A percentile compares a stretch with the other conserved stretches of the same genome.
phyloP scores from a whole-genome alignment of 2,888 invertebrate species.

The Trachelus iudaicus region DNA sequence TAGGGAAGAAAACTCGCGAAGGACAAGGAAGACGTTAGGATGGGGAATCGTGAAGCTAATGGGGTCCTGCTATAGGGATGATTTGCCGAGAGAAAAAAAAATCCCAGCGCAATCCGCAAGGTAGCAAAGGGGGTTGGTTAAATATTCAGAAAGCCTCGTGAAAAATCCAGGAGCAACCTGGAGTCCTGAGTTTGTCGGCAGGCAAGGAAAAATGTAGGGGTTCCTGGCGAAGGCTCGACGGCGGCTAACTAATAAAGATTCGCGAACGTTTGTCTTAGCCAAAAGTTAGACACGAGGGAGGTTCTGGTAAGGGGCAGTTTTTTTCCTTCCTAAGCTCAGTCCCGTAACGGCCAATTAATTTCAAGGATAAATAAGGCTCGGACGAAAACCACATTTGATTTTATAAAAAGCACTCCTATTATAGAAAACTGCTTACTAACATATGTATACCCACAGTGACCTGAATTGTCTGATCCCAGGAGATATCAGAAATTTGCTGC shows the following conservation, averaged over 20 bases:
- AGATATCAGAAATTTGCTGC: neutral
- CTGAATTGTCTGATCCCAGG: neutral
- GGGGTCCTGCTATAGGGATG: neutral
- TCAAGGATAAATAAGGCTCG: neutral
- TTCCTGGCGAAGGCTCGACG: neutral
- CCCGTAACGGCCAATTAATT: neutral
- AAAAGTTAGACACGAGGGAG: neutral
- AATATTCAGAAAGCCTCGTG: neutral
- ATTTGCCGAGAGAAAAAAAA: neutral
- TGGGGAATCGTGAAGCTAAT: neutral
- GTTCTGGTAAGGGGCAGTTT: neutral
- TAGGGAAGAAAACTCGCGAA: neutral
- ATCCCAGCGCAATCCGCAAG: neutral
- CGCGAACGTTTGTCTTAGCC: neutral
- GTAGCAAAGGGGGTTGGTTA: neutral
- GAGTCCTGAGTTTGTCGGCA: neutral
- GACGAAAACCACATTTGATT: neutral
- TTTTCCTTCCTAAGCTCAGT: neutral
- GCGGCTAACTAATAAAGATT: neutral
- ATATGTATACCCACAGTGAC: neutral
- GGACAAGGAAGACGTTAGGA: neutral
- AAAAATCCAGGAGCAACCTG: neutral
- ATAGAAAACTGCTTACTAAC: neutral
- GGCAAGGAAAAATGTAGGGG: neutral
- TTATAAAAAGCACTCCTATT: neutral